phyloP scores from a whole-genome alignment of 2,888 invertebrate genomes.

The Fragum whitleyi region DNA sequence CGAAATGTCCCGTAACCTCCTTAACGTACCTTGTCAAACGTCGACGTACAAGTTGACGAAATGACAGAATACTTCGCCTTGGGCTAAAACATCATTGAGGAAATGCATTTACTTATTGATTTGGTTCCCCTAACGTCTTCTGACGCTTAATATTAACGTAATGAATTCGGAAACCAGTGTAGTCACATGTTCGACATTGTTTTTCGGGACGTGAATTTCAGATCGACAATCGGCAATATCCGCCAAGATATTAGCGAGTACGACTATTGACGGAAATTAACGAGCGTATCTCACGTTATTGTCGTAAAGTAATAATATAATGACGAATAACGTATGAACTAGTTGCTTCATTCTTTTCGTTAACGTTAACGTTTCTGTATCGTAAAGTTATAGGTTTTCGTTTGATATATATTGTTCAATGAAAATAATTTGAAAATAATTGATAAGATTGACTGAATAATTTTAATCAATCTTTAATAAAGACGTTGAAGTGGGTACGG shows the following conservation, averaged over 20 bases:
- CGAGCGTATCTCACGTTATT: slow-evolving; percentile 25
- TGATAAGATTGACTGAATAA: no score
- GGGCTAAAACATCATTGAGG: slow-evolving; percentile 1
- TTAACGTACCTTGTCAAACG: slow-evolving; percentile 49
- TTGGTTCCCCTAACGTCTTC: slow-evolving; percentile 11
- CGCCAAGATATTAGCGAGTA: neutral
- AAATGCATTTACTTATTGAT: neutral
- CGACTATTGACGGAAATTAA: slow-evolving; percentile 20
- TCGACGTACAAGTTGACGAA: slow-evolving; percentile 51
- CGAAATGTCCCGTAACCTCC: slow-evolving; percentile 17
- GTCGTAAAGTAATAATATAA: slow-evolving; percentile 47
- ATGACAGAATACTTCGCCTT: slow-evolving; percentile 40
- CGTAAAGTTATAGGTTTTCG: no score
- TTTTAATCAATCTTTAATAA: no score
- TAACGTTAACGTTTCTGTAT: slow-evolving; percentile 11
- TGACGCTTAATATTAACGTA: neutral
- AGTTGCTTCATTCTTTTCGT: slow-evolving; percentile 28
- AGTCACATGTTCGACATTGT: neutral
- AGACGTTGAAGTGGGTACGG: neutral
- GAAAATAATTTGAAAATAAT: no score
- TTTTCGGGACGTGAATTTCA: neutral
- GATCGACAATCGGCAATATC: slow-evolving; percentile 23
- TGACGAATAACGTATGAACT: slow-evolving; percentile 44
- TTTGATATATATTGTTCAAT: neutral
- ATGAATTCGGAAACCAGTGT: slow-evolving; percentile 6